Percentiles rank a stretch among this genome's conserved stretches.
Conservation (phyloP, 2,888 invertebrate genomes). For the Horisme vitalbata region DNA sequence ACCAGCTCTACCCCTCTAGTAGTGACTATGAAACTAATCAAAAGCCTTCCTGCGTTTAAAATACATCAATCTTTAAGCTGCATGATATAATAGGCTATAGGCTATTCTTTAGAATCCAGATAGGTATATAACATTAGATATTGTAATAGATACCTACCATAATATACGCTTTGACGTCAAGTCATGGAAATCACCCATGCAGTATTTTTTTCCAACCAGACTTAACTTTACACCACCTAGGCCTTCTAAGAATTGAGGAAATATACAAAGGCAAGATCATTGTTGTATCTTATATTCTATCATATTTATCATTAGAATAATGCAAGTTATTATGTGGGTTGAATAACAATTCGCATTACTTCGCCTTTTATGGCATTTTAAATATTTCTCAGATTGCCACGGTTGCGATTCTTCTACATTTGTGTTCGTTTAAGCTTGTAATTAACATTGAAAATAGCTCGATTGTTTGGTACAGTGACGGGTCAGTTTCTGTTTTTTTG, state of each 20-base stretch:
- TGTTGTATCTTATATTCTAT: conserved; percentile 22
- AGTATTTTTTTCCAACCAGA: conserved; percentile 25
- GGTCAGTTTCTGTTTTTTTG: background rate
- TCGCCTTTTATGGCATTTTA: conserved; percentile 19
- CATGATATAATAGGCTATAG: too few relatives aligned
- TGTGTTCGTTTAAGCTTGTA: conserved; percentile 3
- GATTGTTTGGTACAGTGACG: background rate
- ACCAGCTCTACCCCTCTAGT: too few relatives aligned
- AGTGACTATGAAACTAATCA: too few relatives aligned
- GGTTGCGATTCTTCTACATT: conserved; percentile 9
- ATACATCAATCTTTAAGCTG: too few relatives aligned
- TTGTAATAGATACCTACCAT: background rate
- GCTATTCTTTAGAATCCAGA: too few relatives aligned
- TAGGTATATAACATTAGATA: too few relatives aligned
- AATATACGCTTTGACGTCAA: conserved; percentile 19
- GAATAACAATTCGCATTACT: conserved; percentile 18
- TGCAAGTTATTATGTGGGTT: conserved; percentile 21
- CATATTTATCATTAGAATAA: conserved; percentile 31
- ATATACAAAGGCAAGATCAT: conserved; percentile 18
- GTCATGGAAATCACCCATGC: conserved; percentile 21
- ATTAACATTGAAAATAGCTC: conserved; percentile 8
- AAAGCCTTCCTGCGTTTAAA: too few relatives aligned
- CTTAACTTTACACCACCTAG: conserved; percentile 10
- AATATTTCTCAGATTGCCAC: conserved; percentile 15
- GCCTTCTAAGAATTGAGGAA: conserved; percentile 31